These are phyloP conservation scores for Porites cylindrica DNA, from an alignment of 92 coral and sea anemone genomes.

Conservation along the genomic window DNA sequence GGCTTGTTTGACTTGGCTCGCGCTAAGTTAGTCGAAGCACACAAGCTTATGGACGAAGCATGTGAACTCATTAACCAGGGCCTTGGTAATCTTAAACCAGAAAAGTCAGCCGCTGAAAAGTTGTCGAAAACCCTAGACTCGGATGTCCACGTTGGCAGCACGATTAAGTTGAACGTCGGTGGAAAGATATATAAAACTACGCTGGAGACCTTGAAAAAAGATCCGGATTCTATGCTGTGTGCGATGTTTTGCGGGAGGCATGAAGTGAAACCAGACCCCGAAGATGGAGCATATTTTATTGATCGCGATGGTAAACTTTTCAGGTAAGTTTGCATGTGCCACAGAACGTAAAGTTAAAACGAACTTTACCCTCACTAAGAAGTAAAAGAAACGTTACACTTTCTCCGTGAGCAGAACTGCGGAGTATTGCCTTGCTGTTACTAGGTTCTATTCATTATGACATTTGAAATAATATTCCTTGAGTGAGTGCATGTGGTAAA, in stretches of 20 bases:
- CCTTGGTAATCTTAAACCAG: slow-evolving; percentile 30
- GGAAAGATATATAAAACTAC: slow-evolving; percentile 72
- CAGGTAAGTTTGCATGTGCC: slow-evolving; percentile 14
- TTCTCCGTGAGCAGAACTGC: too few species aligned
- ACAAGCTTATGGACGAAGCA: slow-evolving; percentile 50
- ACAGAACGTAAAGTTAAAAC: too few species aligned
- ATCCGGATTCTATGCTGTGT: slow-evolving; percentile 65
- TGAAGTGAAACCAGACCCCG: slow-evolving; percentile 43
- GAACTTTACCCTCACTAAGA: too few species aligned
- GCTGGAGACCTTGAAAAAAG: slow-evolving; percentile 55
- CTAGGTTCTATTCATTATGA: too few species aligned
- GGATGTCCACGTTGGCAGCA: slow-evolving; percentile 43
- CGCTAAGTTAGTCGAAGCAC: slow-evolving; percentile 45
- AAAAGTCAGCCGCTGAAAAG: slow-evolving; percentile 51
- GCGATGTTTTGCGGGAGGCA: slow-evolving; percentile 72
- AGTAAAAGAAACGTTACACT: too few species aligned
- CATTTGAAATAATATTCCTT: too few species aligned
- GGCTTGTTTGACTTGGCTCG: slow-evolving; percentile 25
- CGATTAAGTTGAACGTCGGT: slow-evolving; percentile 67
- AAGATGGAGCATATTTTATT: neutral
- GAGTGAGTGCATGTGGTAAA: too few species aligned
- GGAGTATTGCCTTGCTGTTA: too few species aligned
- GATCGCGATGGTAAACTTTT: slow-evolving; percentile 69
- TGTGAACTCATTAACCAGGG: slow-evolving; percentile 44
- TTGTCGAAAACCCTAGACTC: slow-evolving; percentile 54